phyloP scores from a whole-genome alignment of 2,797 vertebrate genomes.

The Acanthurus leucopareius region DNA sequence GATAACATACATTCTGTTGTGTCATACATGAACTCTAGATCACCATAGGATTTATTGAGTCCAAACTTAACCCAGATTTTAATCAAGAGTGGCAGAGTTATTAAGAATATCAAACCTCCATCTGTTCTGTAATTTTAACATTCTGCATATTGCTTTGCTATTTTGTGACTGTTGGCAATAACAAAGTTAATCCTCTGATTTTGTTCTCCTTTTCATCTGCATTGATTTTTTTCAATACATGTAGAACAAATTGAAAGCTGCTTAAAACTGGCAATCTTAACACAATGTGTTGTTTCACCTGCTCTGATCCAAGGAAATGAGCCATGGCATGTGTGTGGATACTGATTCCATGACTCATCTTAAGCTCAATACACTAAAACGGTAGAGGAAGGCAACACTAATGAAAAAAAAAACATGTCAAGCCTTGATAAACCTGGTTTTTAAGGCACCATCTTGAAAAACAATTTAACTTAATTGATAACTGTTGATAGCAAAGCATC shows the following conservation, averaged over 20 bases:
- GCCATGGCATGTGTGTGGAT: slow-evolving; percentile 35
- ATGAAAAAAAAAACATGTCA: slow-evolving; percentile 3
- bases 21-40: background rate
- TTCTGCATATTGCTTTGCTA: background rate
- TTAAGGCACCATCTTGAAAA: background rate
- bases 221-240: background rate
- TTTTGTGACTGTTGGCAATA: background rate
- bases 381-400: background rate
- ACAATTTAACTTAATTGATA: background rate
- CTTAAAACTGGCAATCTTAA: slow-evolving; percentile 5
- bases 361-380: slow-evolving; percentile 24
- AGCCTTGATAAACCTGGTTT: background rate
- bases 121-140: background rate
- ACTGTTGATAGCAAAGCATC: background rate
- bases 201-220: slow-evolving; percentile 21
- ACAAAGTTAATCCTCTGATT: slow-evolving; percentile 1
- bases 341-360: slow-evolving; percentile 48
- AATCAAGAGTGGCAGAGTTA: background rate
- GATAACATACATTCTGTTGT: background rate
- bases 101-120: background rate
- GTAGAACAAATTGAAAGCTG: slow-evolving; percentile 21
- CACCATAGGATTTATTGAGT: background rate
- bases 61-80: background rate
- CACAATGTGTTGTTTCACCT: slow-evolving; percentile 39
- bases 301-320: slow-evolving; percentile 42